These are phyloP conservation scores for Plagiodera versicolora DNA, from an alignment of 2,888 invertebrate species.

Conservation along the genomic window DNA sequence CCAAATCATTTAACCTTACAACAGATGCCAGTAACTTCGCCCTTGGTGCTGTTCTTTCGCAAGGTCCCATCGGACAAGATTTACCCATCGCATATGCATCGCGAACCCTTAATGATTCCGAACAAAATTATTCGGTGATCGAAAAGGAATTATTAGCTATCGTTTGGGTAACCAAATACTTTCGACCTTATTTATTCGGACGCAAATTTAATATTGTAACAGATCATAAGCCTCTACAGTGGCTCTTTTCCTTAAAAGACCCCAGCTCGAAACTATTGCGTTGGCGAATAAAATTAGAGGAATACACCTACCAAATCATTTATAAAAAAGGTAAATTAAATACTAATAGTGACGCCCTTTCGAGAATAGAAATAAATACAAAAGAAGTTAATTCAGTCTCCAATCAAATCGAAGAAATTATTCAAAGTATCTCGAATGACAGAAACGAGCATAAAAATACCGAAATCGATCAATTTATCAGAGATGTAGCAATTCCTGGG, in stretches of 20 bases:
- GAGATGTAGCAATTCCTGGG: not conserved
- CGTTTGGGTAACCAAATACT: constrained; percentile 31
- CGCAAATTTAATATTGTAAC: constrained; percentile 21
- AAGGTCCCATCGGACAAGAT: constrained; percentile 30
- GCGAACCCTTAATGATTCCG: constrained; percentile 20
- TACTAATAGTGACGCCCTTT: not conserved
- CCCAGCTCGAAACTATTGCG: not conserved
- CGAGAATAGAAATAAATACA: constrained; percentile 2
- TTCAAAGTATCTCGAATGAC: not conserved
- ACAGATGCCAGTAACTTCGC: constrained; percentile 35
- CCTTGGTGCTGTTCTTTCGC: constrained; percentile 34
- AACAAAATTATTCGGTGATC: constrained; percentile 27
- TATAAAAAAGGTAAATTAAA: constrained; percentile 7
- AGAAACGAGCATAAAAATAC: not conserved
- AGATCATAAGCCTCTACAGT: too few relatives aligned
- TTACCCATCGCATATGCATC: constrained; percentile 30
- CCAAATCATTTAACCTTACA: constrained; percentile 32
- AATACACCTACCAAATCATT: not conserved
- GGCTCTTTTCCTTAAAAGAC: too few relatives aligned
- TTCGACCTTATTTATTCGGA: constrained; percentile 30
- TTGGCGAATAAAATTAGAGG: not conserved
- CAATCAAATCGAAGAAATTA: not conserved
- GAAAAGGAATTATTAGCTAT: constrained; percentile 34
- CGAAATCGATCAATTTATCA: not conserved
- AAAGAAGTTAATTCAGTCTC: not conserved